Percentiles rank a stretch among this genome's conserved stretches.
Conservation (phyloP, 2,797 vertebrate species). For the Pseudocheirus occidentalis region DNA sequence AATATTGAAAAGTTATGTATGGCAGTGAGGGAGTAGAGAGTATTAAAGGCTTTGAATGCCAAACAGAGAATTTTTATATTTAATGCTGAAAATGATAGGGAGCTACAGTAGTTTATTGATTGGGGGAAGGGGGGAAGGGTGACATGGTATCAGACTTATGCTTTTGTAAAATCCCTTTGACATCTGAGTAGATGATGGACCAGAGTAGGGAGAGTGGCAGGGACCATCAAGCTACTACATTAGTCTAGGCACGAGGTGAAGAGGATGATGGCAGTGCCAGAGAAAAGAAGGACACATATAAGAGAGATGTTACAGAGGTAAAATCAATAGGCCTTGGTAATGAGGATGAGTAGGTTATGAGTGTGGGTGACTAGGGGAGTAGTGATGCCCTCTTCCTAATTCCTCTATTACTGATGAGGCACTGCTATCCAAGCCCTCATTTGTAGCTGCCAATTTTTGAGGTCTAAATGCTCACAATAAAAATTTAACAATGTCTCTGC, state of each 20-base stretch:
- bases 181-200: neutral
- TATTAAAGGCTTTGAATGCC: no score
- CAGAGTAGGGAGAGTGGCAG: neutral
- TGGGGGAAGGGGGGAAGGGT: no score
- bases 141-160: no score
- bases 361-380: neutral
- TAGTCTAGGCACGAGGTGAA: neutral
- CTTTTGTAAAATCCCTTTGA: neutral
- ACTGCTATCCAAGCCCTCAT: no score
- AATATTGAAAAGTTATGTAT: no score
- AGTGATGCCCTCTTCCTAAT: neutral
- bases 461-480: no score
- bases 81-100: no score
- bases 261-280: neutral
- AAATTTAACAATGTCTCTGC: no score
- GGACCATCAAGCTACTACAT: neutral
- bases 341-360: neutral
- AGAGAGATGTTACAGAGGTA: neutral
- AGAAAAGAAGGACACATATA: neutral
- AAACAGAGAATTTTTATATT: no score
- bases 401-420: neutral
- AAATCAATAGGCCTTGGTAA: neutral
- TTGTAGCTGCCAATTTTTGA: no score
- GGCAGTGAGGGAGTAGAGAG: no score
- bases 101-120: neutral